phyloP scores from a whole-genome alignment of 2,888 invertebrate genomes.

The Chymomyza procnemis region DNA sequence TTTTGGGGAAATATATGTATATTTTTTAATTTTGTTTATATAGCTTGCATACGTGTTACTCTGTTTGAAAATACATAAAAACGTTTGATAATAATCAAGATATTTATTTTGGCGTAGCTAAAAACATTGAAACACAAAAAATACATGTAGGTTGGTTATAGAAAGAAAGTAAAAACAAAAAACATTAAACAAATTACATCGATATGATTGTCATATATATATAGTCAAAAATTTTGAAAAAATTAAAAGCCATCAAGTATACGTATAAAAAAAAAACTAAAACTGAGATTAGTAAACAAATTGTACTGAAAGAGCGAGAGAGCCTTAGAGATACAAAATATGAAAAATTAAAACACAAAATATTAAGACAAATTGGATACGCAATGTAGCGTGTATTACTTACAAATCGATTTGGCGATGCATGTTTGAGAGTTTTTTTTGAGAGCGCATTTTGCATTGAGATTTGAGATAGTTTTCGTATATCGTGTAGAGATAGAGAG shows the following conservation, averaged over 20 bases:
- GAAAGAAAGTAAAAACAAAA: not conserved
- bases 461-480: not conserved
- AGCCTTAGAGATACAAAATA: not conserved
- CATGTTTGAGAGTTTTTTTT: constrained; percentile 7
- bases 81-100: constrained; percentile 3
- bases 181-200: not conserved
- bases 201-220: not conserved
- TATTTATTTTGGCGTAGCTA: constrained; percentile 24
- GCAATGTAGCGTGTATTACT: constrained; percentile 63
- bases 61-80: constrained; percentile 42
- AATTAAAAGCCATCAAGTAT: constrained; percentile 9
- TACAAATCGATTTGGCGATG: constrained; percentile 64
- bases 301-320: not conserved
- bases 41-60: constrained; percentile 31
- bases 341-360: not conserved
- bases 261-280: not conserved
- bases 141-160: too few species aligned
- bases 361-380: constrained; percentile 19
- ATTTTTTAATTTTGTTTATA: not conserved
- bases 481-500: constrained; percentile 13
- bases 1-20: not conserved
- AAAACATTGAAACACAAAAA: constrained; percentile 9
- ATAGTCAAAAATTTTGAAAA: not conserved
- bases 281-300: not conserved
- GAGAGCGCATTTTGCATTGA: constrained; percentile 18